Evolutionary conservation across 1,140 invertebrate species (phyloP).

Genomic region (Drosophila bipectinata): DNA sequence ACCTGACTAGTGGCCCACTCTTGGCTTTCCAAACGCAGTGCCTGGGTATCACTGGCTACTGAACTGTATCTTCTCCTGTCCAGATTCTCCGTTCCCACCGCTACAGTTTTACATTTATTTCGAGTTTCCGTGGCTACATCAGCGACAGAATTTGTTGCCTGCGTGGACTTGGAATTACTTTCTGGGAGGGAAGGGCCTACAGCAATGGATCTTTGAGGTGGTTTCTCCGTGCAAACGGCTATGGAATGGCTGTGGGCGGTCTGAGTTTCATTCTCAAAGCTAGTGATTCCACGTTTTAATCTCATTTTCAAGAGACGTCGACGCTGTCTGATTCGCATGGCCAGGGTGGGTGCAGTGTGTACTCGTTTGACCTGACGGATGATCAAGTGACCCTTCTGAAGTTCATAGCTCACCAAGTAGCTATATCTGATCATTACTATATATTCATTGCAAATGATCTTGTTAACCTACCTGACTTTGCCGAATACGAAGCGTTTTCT

Average conservation of each 20-base stretch:
- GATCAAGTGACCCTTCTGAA: conserved; percentile 23
- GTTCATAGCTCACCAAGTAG: conserved; percentile 37
- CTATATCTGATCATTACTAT: conserved; percentile 9
- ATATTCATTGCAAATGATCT: not conserved
- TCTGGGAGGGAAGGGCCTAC: not conserved
- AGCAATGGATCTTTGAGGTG: not conserved
- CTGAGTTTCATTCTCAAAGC: not conserved
- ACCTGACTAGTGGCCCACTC: not conserved
- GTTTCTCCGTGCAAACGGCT: not conserved
- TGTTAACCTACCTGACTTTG: conserved; percentile 34
- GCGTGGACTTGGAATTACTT: not conserved
- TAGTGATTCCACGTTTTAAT: not conserved
- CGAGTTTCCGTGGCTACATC: not conserved
- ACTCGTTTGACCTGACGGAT: conserved; percentile 15
- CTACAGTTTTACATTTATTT: not conserved
- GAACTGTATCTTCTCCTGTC: not conserved
- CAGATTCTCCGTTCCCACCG: not conserved
- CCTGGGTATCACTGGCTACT: not conserved
- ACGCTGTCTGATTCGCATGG: not conserved
- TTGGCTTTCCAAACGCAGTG: not conserved
- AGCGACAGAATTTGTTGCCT: not conserved
- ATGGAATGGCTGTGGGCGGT: not conserved
- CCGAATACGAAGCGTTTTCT: conserved; percentile 22
- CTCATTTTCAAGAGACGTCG: not conserved
- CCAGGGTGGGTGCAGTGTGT: not conserved